Evolutionary conservation across 2,113 vertebrate genomes (phyloP), one percentile per base, ranked within the genome.

Genomic region (Paralichthys olivaceus): DNA sequence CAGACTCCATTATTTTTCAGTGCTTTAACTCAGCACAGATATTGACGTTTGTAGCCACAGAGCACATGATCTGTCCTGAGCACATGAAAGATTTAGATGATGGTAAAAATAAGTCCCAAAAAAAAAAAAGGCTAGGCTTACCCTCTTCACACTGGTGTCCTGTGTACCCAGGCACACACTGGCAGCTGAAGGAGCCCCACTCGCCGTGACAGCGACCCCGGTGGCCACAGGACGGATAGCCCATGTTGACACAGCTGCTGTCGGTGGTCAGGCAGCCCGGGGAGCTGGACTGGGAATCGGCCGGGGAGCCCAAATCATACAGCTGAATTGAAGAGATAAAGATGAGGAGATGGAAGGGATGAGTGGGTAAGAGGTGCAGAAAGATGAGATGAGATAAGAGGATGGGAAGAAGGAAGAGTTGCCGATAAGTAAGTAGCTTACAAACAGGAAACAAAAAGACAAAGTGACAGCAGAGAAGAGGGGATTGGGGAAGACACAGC

Each of bases 71-170:
- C 54, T 70, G n/a, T 67, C 25, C 0, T 1, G 17, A 23, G 60
- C 14, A 34, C 49, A 58, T 58, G 37, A 29, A 20, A 51, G 25
- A 37, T 53, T 73, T 66, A 45, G 29, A 51, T 60, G 26, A 13
- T 11, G 6, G 55, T 7, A 2, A 20, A n/a, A 2, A 20, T 9
- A 47, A 47, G 6, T 22, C n/a, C 51, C 2, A 2, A n/a, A n/a
- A 7, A 53, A 49, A 53, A 32, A 13, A 34, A 8, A 64, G 15
- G 15, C 65, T 55, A 45, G 29, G 83, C 84, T 88, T 92, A 97
- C 96, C 96, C 90, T 95, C 92, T 22, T 96, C 96, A 81, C 96
- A 97, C 15, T 93, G 94, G 64, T 95, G 92, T 19, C 95, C 96
- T 0, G 92, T 90, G 89, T 95, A 95, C n/a, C 95, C 96, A 0